A percentile compares a stretch with the other conserved stretches of the same genome.
These are phyloP conservation scores for Rissa tridactyla DNA, from an alignment of 2,113 vertebrate genomes.

Conservation along the genomic window DNA sequence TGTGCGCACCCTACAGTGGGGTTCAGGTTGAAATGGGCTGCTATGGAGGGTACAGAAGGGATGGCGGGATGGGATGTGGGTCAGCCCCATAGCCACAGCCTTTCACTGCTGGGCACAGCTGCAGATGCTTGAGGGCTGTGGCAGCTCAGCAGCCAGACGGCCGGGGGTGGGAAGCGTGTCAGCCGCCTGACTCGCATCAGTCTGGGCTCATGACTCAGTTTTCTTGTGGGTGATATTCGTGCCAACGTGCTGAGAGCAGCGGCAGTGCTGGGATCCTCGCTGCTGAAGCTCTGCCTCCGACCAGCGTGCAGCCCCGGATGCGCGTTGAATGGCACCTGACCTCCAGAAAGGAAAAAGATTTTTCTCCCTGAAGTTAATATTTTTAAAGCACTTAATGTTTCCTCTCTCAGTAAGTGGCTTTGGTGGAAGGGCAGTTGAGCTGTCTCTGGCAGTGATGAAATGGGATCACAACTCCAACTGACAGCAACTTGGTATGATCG, in stretches of 20 bases:
- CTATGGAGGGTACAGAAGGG: neutral
- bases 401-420: neutral
- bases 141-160: neutral
- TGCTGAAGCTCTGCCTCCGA: neutral
- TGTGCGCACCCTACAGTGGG: neutral
- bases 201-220: neutral
- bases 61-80: neutral
- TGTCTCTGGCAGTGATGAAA: neutral
- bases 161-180: neutral
- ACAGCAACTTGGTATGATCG: neutral
- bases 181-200: neutral
- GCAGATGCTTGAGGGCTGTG: neutral
- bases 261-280: neutral
- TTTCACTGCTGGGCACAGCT: neutral
- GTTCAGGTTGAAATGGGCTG: neutral
- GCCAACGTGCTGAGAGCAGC: neutral
- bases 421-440: neutral
- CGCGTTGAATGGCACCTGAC: neutral
- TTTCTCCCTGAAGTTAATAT: neutral
- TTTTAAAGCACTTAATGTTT: neutral
- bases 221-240: neutral
- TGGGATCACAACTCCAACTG: neutral
- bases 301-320: rapidly evolving
- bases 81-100: neutral
- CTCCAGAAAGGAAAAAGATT: neutral